Percentiles rank a stretch among this genome's conserved stretches.
Evolutionary conservation across 2,888 invertebrate genomes (phyloP).

Genomic region (Acanthococcus lagerstroemiae): DNA sequence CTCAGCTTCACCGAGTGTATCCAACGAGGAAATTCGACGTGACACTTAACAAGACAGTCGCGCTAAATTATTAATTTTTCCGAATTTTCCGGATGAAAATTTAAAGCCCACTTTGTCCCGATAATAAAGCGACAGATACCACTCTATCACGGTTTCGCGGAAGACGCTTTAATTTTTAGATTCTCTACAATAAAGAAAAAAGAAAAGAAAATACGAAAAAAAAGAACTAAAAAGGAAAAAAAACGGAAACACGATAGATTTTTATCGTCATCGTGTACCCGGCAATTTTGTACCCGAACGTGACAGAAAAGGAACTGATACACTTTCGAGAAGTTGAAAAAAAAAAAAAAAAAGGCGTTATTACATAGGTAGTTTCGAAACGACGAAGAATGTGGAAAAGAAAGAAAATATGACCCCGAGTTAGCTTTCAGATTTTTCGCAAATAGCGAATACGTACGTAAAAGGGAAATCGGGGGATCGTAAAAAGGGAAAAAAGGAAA

Average conservation of each 20-base stretch:
- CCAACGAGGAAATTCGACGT: too few relatives aligned
- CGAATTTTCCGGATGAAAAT: too few relatives aligned
- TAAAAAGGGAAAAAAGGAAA: constrained; percentile 15
- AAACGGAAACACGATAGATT: constrained; percentile 28
- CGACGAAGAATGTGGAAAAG: not conserved
- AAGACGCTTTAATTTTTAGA: too few relatives aligned
- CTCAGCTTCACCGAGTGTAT: too few relatives aligned
- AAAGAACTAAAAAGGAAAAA: constrained; percentile 11
- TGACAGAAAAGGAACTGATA: constrained; percentile 27
- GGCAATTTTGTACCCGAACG: constrained; percentile 23
- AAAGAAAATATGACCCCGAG: constrained; percentile 25
- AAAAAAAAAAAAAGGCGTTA: constrained; percentile 12
- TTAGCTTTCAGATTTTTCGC: constrained; percentile 21
- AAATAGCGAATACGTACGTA: constrained; percentile 19
- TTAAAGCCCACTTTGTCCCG: too few relatives aligned
- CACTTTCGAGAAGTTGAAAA: constrained; percentile 13
- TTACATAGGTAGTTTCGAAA: constrained; percentile 21
- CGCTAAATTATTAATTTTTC: too few relatives aligned
- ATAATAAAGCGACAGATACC: too few relatives aligned
- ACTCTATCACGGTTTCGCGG: too few relatives aligned
- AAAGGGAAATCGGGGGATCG: constrained; percentile 36
- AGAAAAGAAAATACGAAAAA: constrained; percentile 1
- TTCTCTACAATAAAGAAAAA: not conserved
- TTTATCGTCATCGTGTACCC: constrained; percentile 19
- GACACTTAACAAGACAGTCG: too few relatives aligned